phyloP scores from a whole-genome alignment of 2,113 vertebrate species.

The Bos taurus region ARS-UCD2.0 NC_037345.1:1697501-1698000 shows the following conservation, averaged over 20 bases:
- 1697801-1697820: not conserved
- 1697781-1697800: not conserved
- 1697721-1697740: not conserved
- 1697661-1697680: not conserved
- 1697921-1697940: not conserved
- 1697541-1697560: slow-evolving; percentile 17
- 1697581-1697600: slow-evolving; percentile 7
- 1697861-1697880: not conserved
- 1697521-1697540: not conserved
- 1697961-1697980: not conserved
- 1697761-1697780: not conserved
- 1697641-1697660: not conserved
- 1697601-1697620: slow-evolving; percentile 41
- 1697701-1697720: not conserved
- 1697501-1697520: slow-evolving; percentile 44
- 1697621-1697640: not conserved
- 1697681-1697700: not conserved
- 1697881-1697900: not conserved
- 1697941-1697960: not conserved
- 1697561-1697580: slow-evolving; percentile 19
- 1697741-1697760: not conserved
- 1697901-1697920: not conserved
- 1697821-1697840: not conserved
- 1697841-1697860: not conserved
- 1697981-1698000: not conserved